Evolutionary conservation across 2,888 invertebrate species (phyloP).

Genomic region (Lypha dubia): DNA sequence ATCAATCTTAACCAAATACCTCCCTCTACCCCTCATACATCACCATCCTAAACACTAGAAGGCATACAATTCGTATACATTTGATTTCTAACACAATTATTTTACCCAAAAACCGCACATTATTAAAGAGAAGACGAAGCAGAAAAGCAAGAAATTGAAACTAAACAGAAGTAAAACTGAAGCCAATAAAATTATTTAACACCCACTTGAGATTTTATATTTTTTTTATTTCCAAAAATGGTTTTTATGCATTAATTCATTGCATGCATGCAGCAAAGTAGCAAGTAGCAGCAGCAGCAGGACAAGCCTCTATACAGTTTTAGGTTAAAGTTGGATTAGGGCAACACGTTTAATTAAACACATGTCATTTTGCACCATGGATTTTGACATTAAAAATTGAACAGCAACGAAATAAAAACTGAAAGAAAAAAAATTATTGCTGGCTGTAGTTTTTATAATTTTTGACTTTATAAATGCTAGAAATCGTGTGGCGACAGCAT

Average conservation of each 20-base stretch:
- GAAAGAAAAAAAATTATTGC: conserved; percentile 12
- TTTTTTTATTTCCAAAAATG: conserved; percentile 8
- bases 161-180: conserved; percentile 43
- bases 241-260: conserved; percentile 4
- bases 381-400: conserved; percentile 58
- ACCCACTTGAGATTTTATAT: conserved; percentile 77
- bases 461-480: too few species aligned
- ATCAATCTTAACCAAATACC: neutral
- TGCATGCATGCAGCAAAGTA: too few species aligned
- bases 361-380: conserved; percentile 68
- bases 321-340: conserved; percentile 41
- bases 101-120: conserved; percentile 34
- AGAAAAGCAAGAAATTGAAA: conserved; percentile 18
- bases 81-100: conserved; percentile 34
- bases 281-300: conserved; percentile 23
- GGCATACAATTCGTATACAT: conserved; percentile 50
- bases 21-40: conserved; percentile 25
- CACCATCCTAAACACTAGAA: conserved; percentile 48
- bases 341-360: conserved; percentile 64
- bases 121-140: conserved; percentile 11
- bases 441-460: too few species aligned
- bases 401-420: conserved; percentile 8
- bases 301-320: conserved; percentile 37
- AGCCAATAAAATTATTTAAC: conserved; percentile 69
- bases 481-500: conserved; percentile 3